phyloP scores from a whole-genome alignment of 2,888 invertebrate genomes.

The Cepaea hortensis region DNA sequence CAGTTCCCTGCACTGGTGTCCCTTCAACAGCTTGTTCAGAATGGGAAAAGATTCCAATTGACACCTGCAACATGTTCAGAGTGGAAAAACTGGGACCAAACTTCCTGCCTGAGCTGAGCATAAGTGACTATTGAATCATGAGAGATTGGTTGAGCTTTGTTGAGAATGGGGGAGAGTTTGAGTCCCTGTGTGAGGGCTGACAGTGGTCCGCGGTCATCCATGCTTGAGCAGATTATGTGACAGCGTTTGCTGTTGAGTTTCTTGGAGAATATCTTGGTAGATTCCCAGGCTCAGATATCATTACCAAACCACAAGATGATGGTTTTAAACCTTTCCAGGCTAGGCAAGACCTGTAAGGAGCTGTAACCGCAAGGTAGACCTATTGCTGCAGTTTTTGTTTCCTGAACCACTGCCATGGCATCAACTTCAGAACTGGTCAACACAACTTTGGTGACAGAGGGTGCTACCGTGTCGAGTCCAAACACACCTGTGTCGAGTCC shows the following conservation, averaged over 20 bases:
- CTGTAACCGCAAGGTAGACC: slow-evolving; percentile 78
- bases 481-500: slow-evolving; percentile 57
- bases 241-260: slow-evolving; percentile 89
- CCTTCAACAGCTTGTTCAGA: slow-evolving; percentile 89
- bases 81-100: slow-evolving; percentile 89
- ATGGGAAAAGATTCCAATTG: slow-evolving; percentile 89
- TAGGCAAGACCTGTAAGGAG: slow-evolving; percentile 83
- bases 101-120: slow-evolving; percentile 86
- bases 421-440: slow-evolving; percentile 73
- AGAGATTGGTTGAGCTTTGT: slow-evolving; percentile 85
- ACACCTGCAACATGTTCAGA: slow-evolving; percentile 80
- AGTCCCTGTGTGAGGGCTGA: slow-evolving; percentile 79
- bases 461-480: slow-evolving; percentile 35
- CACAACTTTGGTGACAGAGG: slow-evolving; percentile 63
- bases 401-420: too few species aligned
- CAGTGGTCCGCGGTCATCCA: slow-evolving; percentile 84
- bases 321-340: slow-evolving; percentile 85
- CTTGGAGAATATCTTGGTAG: slow-evolving; percentile 86
- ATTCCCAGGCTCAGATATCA: slow-evolving; percentile 83
- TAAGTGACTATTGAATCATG: slow-evolving; percentile 93
- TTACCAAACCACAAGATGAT: slow-evolving; percentile 86
- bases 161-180: slow-evolving; percentile 83
- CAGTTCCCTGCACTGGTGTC: slow-evolving; percentile 94
- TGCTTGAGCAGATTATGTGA: slow-evolving; percentile 85
- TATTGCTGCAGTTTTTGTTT: slow-evolving; percentile 58